Evolutionary conservation across 92 coral and sea anemone species (phyloP), one percentile per base, ranked within the genome.

Genomic region (Palythoa caribaeorum): DNA sequence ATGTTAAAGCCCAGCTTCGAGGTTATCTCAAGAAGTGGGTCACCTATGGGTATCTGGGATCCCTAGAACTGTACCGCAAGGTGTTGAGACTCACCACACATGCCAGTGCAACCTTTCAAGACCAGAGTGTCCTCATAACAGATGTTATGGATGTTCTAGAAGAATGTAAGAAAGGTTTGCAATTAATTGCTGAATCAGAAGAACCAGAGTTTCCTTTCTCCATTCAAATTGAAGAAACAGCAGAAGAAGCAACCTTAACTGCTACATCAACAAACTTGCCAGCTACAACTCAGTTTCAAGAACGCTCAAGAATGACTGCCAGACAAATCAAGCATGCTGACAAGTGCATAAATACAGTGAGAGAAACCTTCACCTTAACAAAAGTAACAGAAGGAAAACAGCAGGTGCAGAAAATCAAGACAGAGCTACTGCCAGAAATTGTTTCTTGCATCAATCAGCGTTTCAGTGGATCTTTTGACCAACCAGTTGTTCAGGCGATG

Each of bases 51-150:
- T 73, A 88, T 68, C 87, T 88, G 74, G 87, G 87, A 63, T 71
- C 87, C 52, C 91, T 88, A 51, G 91, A 88, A 65, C 91, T 88
- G 78, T 80, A 88, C 79, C 68, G 77, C 73, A 88, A 86, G 83
- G 91, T 88, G 66, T 88, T 88, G 87, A 73, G 60, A 76, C 87
- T 80, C 74, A 88, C 87, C 75, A 80, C 91, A 36, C 91, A 88
- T 88, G 76, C 83, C 91, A 72, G 91, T 60, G 66, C 83, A 72
- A 14, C 83, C 83, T 80, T 80, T 86, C 91, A 88, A 80, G 83
- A 74, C 79, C 87, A 88, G 54, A 79, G 65, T 88, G 75, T 44
- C 50, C 91, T 88, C 50, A 80, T 88, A 60, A 81, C 70, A 48
- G 83, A 80, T 80, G 57, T 88, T 38, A 86, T 80, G 72, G 87